phyloP scores from a whole-genome alignment of 2,113 vertebrate genomes.

The Stigmatopora nigra region DNA sequence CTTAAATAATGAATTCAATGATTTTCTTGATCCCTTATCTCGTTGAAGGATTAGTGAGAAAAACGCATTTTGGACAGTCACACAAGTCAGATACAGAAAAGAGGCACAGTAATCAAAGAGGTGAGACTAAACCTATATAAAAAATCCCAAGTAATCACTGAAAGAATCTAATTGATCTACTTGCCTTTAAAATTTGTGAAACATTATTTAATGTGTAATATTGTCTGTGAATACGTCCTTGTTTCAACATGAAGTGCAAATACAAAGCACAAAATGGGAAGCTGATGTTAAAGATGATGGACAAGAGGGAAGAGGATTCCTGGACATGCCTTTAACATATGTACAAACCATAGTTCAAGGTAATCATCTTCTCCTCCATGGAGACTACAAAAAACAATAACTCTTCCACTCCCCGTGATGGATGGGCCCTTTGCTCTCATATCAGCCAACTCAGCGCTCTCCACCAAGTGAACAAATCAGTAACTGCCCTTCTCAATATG shows the following conservation, averaged over 20 bases:
- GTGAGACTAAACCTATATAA: not conserved
- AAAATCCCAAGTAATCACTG: not conserved
- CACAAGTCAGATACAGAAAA: not conserved
- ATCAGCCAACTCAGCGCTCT: constrained; percentile 53
- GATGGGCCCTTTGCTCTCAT: constrained; percentile 42
- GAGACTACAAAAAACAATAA: constrained; percentile 52
- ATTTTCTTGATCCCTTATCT: not conserved
- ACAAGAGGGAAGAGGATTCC: constrained; percentile 43
- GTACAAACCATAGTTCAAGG: constrained; percentile 32
- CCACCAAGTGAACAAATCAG: constrained; percentile 55
- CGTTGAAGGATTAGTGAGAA: not conserved
- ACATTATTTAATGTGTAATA: not conserved
- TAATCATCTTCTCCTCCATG: constrained; percentile 49
- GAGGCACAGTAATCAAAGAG: not conserved
- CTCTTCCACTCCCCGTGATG: constrained; percentile 51
- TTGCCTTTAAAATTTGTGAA: not conserved
- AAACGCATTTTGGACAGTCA: not conserved
- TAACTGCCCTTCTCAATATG: not conserved
- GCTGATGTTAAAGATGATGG: constrained; percentile 15
- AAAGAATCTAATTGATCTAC: not conserved
- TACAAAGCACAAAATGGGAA: constrained; percentile 21
- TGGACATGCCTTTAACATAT: constrained; percentile 46
- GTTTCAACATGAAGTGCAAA: not conserved
- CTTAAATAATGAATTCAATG: not conserved
- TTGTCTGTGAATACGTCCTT: not conserved